Evolutionary conservation across 2,113 vertebrate species (phyloP).

Genomic region (Murina feae): DNA sequence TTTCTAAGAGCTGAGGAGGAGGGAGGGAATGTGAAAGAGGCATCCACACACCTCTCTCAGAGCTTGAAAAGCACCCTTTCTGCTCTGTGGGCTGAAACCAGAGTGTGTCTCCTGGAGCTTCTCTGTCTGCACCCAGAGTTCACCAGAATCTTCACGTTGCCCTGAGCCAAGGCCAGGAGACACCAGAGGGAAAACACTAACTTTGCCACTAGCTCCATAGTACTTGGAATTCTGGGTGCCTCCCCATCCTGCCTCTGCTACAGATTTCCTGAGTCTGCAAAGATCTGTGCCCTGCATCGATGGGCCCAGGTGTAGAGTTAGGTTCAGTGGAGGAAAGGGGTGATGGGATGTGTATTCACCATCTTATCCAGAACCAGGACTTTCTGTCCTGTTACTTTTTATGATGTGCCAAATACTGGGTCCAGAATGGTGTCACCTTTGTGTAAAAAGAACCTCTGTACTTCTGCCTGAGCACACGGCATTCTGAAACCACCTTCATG

Average conservation of each 20-base stretch:
- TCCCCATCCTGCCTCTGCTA: not conserved
- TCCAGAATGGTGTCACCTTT: not conserved
- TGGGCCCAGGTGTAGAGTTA: too few relatives aligned
- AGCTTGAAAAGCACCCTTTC: not conserved
- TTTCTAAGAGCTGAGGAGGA: not conserved
- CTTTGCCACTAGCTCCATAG: not conserved
- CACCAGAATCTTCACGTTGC: too few relatives aligned
- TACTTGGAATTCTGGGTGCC: not conserved
- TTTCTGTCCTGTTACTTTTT: not conserved
- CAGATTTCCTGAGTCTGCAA: not conserved
- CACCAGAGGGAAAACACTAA: not conserved
- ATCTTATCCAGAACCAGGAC: not conserved
- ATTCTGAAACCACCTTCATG: not conserved
- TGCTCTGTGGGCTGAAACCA: not conserved
- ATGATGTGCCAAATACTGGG: not conserved
- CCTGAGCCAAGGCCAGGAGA: not conserved
- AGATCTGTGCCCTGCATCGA: not conserved
- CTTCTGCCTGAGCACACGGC: not conserved
- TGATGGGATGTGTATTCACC: too few relatives aligned
- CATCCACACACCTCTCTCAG: too few relatives aligned
- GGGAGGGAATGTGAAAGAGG: not conserved
- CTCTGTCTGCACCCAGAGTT: not conserved
- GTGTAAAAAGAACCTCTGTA: not conserved
- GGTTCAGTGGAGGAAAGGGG: not conserved
- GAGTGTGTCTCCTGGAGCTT: fast-evolving